Base-by-base conservation (phyloP, 2,113 vertebrate genomes). In the Catagonus wagneri region DNA sequence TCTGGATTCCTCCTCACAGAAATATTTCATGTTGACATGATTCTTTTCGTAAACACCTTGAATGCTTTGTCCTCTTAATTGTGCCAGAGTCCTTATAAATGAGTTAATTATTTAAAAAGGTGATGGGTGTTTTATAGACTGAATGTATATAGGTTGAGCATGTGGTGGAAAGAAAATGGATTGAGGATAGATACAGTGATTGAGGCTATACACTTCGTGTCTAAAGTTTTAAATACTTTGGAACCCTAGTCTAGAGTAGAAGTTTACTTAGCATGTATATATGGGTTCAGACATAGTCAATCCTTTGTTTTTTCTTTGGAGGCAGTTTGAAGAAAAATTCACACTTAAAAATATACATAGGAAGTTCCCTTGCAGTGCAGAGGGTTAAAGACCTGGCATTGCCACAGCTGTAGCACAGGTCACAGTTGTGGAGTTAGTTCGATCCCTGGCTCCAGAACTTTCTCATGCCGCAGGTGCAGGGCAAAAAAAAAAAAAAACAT, bases 1-100 rank as follows among this genome's bases (percentile, higher is more conserved):
- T 15, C 71, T 58, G 52, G 79, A 80, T 22, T 89, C 71, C 36
- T 65, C 58, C 34, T 54, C 19, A 52, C 75, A 65, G 66, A 90
- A 91, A 1, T 6, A 72, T 83, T 61, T 65, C 65, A 66, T 69
- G 9, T 94, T 74, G 52, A 20, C 52, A 93, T 36, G 25, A 69
- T 96, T 97, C 69, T 96, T 83, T 93, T 95, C 32, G 23, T 34
- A 50, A 92, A 72, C 39, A 11, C 68, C 8, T 95, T 90, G 84
- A 96, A 93, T 76, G n/a, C 36, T 78, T 14, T 85, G 50, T 92
- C 17, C 3, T 89, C 32, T 87, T 83, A 44, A 79, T 63, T 94
- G 23, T 81, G 27, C 60, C 16, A 15, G 58, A 25, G 7, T 79
- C 3, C 68, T 83, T 84, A 12, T 84, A 88, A 68, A 36, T 25